A percentile compares a stretch with the other conserved stretches of the same genome.
These are phyloP conservation scores for Spea hammondii DNA, from an alignment of 2,797 vertebrate genomes.

Conservation along the genomic window DNA sequence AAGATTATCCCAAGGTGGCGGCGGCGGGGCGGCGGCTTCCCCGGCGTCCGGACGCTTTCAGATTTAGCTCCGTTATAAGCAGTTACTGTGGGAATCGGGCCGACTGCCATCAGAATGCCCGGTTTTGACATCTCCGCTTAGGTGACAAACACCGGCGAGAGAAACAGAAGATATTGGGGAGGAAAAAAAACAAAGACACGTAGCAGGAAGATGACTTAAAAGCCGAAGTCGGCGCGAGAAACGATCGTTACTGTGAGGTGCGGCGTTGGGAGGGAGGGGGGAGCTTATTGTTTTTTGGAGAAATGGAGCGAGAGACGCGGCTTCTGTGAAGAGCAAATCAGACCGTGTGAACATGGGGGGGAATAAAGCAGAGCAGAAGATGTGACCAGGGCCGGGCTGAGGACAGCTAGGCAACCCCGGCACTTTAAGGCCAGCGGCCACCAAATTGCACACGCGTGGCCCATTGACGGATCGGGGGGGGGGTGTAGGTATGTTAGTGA, in stretches of 20 bases:
- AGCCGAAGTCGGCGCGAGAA: slow-evolving; percentile 29
- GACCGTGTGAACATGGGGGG: neutral
- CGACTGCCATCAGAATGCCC: slow-evolving; percentile 9
- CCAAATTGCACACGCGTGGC: no score
- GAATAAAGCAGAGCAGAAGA: no score
- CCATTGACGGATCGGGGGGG: no score
- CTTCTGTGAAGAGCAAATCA: slow-evolving; percentile 28
- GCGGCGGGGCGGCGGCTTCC: slow-evolving; percentile 7
- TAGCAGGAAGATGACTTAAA: slow-evolving; percentile 36
- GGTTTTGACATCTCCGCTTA: slow-evolving; percentile 42
- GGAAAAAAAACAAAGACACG: slow-evolving; percentile 47
- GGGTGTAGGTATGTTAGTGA: no score
- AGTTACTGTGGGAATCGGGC: slow-evolving; percentile 3
- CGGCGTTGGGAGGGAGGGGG: neutral
- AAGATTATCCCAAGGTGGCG: slow-evolving; percentile 7
- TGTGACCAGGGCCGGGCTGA: no score
- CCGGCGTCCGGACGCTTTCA: slow-evolving; percentile 25
- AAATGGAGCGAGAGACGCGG: slow-evolving; percentile 27
- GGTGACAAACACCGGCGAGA: slow-evolving; percentile 38
- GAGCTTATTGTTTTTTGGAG: slow-evolving; percentile 31
- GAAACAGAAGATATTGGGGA: slow-evolving; percentile 19
- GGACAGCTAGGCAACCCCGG: no score
- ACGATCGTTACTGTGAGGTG: slow-evolving; percentile 6
- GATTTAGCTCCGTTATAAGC: slow-evolving; percentile 34
- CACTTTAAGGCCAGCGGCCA: no score